Percentiles rank a stretch among this genome's conserved stretches.
Conservation (phyloP, 2,113 vertebrate genomes). For the Paradisaea rubra region DNA sequence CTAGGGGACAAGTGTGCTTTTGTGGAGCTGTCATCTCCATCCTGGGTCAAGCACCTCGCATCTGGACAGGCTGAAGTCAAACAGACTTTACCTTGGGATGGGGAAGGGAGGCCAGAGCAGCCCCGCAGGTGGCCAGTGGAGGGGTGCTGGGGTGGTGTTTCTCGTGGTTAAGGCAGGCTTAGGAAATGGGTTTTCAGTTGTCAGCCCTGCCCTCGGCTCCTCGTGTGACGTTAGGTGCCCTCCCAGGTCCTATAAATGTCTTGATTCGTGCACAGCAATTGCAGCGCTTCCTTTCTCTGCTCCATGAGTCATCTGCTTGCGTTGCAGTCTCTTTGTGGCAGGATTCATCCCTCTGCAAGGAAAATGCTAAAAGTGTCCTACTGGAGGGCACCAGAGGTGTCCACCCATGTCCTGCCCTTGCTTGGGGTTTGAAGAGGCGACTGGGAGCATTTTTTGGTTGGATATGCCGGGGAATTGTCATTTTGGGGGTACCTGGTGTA, state of each 20-base stretch:
- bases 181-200: neutral
- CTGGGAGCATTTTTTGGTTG: neutral
- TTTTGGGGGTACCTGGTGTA: neutral
- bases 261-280: neutral
- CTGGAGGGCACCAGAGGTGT: neutral
- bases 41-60: neutral
- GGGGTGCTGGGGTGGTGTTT: neutral
- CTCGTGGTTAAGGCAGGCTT: fast-evolving
- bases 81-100: neutral
- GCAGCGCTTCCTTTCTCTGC: neutral
- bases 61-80: neutral
- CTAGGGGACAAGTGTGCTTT: neutral
- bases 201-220: neutral
- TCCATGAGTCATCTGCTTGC: constrained; percentile 35
- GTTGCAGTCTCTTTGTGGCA: neutral
- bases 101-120: neutral
- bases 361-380: neutral
- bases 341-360: neutral
- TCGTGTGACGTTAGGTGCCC: neutral
- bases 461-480: neutral
- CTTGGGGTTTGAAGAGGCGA: neutral
- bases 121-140: neutral
- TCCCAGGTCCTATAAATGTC: neutral
- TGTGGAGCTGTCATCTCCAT: neutral
- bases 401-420: neutral